These are phyloP conservation scores for Matsumurasca onukii DNA, from an alignment of 1,140 invertebrate species.

Conservation along the genomic window DNA sequence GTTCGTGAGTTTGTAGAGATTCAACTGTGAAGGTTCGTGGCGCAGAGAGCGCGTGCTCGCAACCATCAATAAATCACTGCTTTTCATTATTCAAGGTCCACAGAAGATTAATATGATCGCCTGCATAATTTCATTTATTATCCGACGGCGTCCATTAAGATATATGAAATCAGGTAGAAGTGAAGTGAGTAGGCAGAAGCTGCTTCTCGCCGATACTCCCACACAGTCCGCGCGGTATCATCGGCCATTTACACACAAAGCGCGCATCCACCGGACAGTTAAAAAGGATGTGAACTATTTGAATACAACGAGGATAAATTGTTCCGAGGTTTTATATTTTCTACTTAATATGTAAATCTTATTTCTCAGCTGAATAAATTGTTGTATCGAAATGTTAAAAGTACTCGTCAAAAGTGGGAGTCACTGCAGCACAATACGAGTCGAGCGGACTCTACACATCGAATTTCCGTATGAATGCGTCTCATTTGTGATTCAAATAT, in stretches of 20 bases:
- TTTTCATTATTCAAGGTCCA: constrained; percentile 12
- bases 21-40: too few species aligned
- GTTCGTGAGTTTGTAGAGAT: too few species aligned
- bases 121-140: constrained; percentile 12
- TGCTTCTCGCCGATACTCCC: not conserved
- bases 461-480: constrained; percentile 20
- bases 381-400: constrained; percentile 1
- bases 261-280: not conserved
- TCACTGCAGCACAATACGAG: constrained; percentile 7
- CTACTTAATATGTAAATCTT: constrained; percentile 24
- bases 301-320: constrained; percentile 20
- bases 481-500: constrained; percentile 21
- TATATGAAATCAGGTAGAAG: not conserved
- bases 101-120: not conserved
- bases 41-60: too few species aligned
- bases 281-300: constrained; percentile 8
- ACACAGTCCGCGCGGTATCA: not conserved
- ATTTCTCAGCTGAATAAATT: constrained; percentile 21
- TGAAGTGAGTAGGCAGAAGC: not conserved
- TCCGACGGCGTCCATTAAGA: not conserved
- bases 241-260: constrained; percentile 19
- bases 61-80: constrained; percentile 7
- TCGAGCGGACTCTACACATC: not conserved
- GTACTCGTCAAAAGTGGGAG: constrained; percentile 23
- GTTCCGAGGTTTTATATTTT: constrained; percentile 18